These are phyloP conservation scores for Pseudolaguvia tuberculata DNA, from an alignment of 2,113 vertebrate genomes.

Conservation along the genomic window DNA sequence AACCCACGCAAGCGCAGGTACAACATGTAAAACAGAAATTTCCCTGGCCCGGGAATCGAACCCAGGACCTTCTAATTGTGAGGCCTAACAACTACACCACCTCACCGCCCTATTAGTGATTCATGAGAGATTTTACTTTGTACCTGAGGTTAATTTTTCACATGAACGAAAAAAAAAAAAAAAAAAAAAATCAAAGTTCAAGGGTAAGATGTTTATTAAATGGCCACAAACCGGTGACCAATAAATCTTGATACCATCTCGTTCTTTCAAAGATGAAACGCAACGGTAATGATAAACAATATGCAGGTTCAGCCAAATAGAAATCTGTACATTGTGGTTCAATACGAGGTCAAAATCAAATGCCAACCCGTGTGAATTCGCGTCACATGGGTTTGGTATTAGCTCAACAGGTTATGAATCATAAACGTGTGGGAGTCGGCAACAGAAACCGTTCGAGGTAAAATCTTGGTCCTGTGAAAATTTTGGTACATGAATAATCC, in stretches of 20 bases:
- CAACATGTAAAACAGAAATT: too few relatives aligned
- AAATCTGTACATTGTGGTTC: neutral
- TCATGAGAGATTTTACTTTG: conserved; percentile 29
- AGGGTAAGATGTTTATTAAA: conserved; percentile 57
- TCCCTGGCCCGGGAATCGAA: too few relatives aligned
- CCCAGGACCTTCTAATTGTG: too few relatives aligned
- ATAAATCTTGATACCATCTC: conserved; percentile 29
- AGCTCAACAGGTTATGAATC: conserved; percentile 7
- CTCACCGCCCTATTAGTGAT: too few relatives aligned
- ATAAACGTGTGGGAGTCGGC: conserved; percentile 13
- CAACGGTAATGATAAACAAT: conserved; percentile 20
- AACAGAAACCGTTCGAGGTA: neutral
- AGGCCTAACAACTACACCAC: too few relatives aligned
- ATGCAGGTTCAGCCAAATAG: conserved; percentile 12
- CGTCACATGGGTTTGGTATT: neutral
- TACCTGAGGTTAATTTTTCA: conserved; percentile 60
- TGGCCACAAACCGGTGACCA: conserved; percentile 37
- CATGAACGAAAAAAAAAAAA: neutral
- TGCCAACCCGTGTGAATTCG: neutral
- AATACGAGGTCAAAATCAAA: neutral
- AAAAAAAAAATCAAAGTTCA: conserved; percentile 55
- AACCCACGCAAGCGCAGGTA: too few relatives aligned
- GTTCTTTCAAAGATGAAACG: neutral
- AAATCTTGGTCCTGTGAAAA: neutral
- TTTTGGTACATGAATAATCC: neutral